A percentile compares a stretch with the other conserved stretches of the same genome.
phyloP scores from a whole-genome alignment of 2,113 vertebrate genomes.

The Pterocles orientalis region DNA sequence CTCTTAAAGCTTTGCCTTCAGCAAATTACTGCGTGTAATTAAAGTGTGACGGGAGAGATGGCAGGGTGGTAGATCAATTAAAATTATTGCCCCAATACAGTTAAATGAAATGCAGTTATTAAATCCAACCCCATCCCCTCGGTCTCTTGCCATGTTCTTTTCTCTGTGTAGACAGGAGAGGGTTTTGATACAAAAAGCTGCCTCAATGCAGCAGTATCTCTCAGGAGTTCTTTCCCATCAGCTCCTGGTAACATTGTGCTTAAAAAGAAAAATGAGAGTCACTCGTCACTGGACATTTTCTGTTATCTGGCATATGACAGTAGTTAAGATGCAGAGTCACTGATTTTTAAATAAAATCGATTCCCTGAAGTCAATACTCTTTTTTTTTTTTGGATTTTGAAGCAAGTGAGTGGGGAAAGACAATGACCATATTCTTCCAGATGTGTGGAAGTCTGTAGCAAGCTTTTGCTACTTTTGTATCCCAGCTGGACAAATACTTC shows the following conservation, averaged over 20 bases:
- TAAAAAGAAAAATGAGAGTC: neutral
- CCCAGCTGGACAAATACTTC: neutral
- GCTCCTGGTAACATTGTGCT: neutral
- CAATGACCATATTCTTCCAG: neutral
- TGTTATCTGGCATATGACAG: neutral
- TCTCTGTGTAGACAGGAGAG: neutral
- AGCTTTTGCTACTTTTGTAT: neutral
- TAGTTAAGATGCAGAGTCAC: neutral
- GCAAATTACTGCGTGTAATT: neutral
- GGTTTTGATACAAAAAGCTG: neutral
- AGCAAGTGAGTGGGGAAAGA: neutral
- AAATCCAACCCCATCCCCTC: neutral
- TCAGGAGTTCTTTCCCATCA: neutral
- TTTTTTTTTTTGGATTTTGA: neutral
- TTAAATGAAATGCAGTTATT: neutral
- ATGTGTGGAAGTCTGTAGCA: neutral
- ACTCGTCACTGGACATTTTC: neutral
- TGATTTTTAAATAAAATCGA: neutral
- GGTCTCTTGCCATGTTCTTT: neutral
- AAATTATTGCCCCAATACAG: neutral
- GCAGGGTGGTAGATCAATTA: neutral
- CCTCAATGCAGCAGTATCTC: rapidly evolving
- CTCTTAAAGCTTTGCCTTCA: neutral
- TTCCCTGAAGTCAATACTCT: neutral
- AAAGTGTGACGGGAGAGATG: neutral